phyloP scores from a whole-genome alignment of 1,140 invertebrate species.

The Pogonomyrmex barbatus region DNA sequence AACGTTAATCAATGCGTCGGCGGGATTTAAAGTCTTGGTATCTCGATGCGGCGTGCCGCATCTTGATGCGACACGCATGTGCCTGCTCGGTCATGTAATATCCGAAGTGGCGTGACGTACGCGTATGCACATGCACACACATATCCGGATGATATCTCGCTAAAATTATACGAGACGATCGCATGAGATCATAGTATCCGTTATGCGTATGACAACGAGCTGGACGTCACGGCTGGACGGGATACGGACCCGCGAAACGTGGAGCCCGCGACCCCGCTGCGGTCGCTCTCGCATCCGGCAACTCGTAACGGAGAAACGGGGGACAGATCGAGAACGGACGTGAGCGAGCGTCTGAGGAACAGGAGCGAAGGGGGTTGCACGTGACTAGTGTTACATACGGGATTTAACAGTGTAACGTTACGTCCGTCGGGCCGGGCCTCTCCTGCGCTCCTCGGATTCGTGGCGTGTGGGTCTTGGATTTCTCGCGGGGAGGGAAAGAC shows the following conservation, averaged over 20 bases:
- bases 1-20: neutral
- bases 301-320: constrained; percentile 51
- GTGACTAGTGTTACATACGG: constrained; percentile 84
- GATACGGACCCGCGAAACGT: neutral
- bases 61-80: neutral
- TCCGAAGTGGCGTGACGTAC: neutral
- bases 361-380: constrained; percentile 31
- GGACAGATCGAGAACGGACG: constrained; percentile 13
- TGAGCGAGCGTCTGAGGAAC: neutral
- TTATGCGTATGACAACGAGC: neutral
- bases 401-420: constrained; percentile 85
- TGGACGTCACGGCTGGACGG: neutral
- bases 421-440: constrained; percentile 69
- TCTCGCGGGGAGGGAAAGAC: constrained; percentile 77
- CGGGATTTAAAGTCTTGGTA: neutral
- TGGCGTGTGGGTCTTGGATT: constrained; percentile 78
- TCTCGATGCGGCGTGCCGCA: neutral
- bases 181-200: neutral
- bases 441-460: constrained; percentile 76
- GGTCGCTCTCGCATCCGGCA: constrained; percentile 78
- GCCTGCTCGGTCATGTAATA: constrained; percentile 15
- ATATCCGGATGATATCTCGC: neutral
- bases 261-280: constrained; percentile 71
- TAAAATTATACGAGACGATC: constrained; percentile 20
- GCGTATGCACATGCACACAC: neutral